Conservation (phyloP, 2,888 invertebrate genomes). For the Craniophora ligustri region DNA sequence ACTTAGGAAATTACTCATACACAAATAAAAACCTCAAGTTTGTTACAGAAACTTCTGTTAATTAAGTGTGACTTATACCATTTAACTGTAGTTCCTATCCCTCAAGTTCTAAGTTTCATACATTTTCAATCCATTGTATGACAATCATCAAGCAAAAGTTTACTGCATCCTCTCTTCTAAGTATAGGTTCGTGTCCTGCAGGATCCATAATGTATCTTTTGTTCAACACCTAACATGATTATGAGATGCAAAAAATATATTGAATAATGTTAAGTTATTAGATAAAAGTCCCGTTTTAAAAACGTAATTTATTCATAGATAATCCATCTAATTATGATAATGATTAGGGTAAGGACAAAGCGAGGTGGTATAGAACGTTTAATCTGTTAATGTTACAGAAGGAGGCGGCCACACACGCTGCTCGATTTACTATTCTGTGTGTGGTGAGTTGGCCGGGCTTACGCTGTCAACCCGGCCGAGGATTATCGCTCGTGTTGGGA, state of each 20-base stretch:
- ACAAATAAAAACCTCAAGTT: background rate
- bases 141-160: too few species aligned
- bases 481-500: slow-evolving; percentile 41
- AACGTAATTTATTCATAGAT: slow-evolving; percentile 5
- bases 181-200: too few species aligned
- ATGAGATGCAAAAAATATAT: too few species aligned
- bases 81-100: too few species aligned
- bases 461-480: slow-evolving; percentile 46
- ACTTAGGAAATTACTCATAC: background rate
- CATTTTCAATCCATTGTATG: too few species aligned
- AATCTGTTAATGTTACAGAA: slow-evolving; percentile 53
- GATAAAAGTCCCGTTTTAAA: background rate
- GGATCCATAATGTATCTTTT: too few species aligned
- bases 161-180: too few species aligned
- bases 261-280: too few species aligned
- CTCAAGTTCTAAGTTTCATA: too few species aligned
- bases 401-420: slow-evolving; percentile 35
- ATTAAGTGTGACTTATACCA: too few species aligned
- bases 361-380: slow-evolving; percentile 32
- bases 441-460: slow-evolving; percentile 48
- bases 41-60: background rate
- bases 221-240: too few species aligned
- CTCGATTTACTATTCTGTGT: slow-evolving; percentile 59
- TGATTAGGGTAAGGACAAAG: slow-evolving; percentile 34
- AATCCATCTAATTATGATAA: slow-evolving; percentile 35